A percentile compares a stretch with the other conserved stretches of the same genome.
phyloP scores from a whole-genome alignment of 2,888 invertebrate species.

The Holacanthella duospinosa region DNA sequence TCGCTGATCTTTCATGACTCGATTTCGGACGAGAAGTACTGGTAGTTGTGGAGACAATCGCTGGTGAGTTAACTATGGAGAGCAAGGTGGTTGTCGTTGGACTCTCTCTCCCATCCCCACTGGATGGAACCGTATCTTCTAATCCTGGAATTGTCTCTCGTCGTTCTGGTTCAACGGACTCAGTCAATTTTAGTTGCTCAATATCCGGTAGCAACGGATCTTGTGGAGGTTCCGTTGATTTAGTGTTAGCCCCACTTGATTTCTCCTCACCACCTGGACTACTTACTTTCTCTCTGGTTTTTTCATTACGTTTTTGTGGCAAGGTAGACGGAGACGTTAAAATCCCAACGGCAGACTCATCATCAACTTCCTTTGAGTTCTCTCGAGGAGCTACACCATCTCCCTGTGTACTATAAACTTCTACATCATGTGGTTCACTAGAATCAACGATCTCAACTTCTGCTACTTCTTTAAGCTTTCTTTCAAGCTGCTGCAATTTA shows the following conservation, averaged over 20 bases:
- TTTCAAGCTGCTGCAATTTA: conserved; percentile 21
- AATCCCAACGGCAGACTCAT: not conserved
- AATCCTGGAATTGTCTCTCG: conserved; percentile 7
- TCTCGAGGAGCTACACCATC: not conserved
- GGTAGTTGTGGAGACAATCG: not conserved
- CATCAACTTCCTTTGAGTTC: not conserved
- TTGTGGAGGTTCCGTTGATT: too few species aligned
- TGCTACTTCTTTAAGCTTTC: conserved; percentile 15
- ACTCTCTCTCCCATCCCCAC: not conserved
- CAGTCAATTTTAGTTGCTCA: not conserved
- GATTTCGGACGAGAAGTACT: not conserved
- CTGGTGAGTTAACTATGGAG: not conserved
- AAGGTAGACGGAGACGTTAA: not conserved
- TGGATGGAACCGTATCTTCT: not conserved
- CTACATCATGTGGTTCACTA: too few species aligned
- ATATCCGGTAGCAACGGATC: not conserved
- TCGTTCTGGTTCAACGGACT: conserved; percentile 9
- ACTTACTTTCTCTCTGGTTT: not conserved
- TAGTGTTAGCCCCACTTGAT: too few species aligned
- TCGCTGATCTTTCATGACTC: not conserved
- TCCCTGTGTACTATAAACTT: conserved; percentile 9
- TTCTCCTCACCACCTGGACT: not conserved
- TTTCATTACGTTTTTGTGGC: not conserved
- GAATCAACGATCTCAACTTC: conserved; percentile 1
- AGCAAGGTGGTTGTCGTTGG: not conserved